A percentile compares a stretch with the other conserved stretches of the same genome.
phyloP scores from a whole-genome alignment of 2,113 vertebrate species.

The Promerops cafer region DNA sequence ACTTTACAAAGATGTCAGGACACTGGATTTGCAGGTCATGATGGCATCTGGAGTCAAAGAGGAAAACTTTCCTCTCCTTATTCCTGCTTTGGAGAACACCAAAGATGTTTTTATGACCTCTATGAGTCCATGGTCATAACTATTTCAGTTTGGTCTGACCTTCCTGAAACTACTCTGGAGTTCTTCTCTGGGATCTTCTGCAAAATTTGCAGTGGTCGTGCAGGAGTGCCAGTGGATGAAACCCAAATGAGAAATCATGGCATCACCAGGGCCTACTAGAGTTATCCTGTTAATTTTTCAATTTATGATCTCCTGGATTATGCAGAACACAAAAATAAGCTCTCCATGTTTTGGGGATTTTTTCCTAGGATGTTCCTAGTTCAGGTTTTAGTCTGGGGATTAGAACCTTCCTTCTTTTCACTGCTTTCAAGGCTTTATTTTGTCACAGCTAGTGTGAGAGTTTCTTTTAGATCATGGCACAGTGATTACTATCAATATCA shows the following conservation, averaged over 20 bases:
- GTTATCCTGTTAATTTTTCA: neutral
- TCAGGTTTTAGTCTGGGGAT: neutral
- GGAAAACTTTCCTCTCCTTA: neutral
- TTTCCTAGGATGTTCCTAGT: neutral
- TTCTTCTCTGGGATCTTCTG: neutral
- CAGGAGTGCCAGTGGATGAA: neutral
- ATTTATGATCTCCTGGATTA: neutral
- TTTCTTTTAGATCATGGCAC: neutral
- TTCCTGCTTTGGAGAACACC: neutral
- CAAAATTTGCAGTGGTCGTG: neutral
- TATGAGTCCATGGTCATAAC: neutral
- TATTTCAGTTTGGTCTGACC: neutral
- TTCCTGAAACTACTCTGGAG: neutral
- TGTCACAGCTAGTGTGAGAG: neutral
- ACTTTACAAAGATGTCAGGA: neutral
- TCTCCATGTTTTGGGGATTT: accelerated
- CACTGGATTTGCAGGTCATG: neutral
- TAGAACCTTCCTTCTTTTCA: neutral
- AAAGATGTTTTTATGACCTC: neutral
- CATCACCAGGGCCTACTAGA: neutral
- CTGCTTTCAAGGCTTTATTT: neutral
- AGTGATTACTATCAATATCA: neutral
- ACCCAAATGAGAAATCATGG: neutral
- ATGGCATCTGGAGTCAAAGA: neutral
- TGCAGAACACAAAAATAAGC: neutral